Base-by-base conservation (phyloP, 2,797 vertebrate species). In the Crenichthys baileyi region DNA sequence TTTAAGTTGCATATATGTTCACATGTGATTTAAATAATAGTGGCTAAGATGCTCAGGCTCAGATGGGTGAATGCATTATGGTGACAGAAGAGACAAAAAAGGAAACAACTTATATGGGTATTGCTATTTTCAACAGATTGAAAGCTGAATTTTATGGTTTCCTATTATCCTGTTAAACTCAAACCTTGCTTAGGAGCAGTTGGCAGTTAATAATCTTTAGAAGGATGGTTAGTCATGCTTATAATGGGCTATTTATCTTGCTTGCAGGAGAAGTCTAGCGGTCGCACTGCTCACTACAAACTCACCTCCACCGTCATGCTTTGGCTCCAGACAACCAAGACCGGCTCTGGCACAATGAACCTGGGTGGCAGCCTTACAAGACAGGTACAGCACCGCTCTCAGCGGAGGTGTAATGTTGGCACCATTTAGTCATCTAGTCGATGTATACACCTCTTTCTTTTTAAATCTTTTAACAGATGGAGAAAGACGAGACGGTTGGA, bases 251-350 rank as follows among this genome's bases (percentile, higher is more conserved):
- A 18, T 85, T 15, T 84, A 44, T 89, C 0, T 50, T 51, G 0
- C 7, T 48, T 72, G 4, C 90, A 99, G 98, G 98, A 99, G 94
- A 99, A 99, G 89, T 98, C 98, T 83, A 99, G 97, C 0, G 98
- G 98, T 41, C 98, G 98, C 22, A 98, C 97, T 0, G 98, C 98
- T 89, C 98, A 99, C 92, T 99, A 99, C 94, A 99, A 99, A 95
- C 96, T 99, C 95, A 99, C 98, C 92, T 99, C 98, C 87, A 99
- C 98, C 0, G 98, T 99, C 94, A 99, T 99, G 98, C 95, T 99
- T 85, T 99, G 98, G 98, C 97, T 99, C 91, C 98, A 99, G 90
- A 99, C 98, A 85, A 99, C 98, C 77, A 99, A 99, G 90, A 97
- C 96, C 0, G 98, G 97, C 81, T 99, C 98, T 0, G 98, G 98